Evolutionary conservation across 2,888 invertebrate species (phyloP).

Genomic region (Mantis religiosa): DNA sequence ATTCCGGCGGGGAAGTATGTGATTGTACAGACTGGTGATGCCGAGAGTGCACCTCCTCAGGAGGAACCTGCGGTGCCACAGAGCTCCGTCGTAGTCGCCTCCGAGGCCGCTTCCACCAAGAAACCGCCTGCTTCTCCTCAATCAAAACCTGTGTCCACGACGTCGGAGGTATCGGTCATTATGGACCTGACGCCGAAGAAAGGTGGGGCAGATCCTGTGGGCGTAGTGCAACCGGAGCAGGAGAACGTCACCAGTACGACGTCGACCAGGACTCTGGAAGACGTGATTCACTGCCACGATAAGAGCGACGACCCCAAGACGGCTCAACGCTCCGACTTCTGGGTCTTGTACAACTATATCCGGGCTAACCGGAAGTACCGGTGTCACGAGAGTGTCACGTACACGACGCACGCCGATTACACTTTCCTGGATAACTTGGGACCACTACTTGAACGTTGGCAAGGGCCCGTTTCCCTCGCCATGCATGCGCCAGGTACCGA

Average conservation of each 20-base stretch:
- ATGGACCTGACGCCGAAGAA: neutral
- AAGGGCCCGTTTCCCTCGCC: constrained; percentile 81
- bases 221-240: neutral
- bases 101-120: neutral
- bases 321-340: constrained; percentile 74
- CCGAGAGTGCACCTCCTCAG: neutral
- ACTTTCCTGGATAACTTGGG: constrained; percentile 86
- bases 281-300: constrained; percentile 58
- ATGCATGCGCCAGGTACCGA: constrained; percentile 84
- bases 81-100: neutral
- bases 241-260: neutral
- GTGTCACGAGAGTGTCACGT: constrained; percentile 84
- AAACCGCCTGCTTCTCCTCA: neutral
- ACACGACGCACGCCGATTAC: constrained; percentile 88
- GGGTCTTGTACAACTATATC: constrained; percentile 86
- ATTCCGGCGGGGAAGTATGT: constrained; percentile 13
- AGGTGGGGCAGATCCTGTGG: neutral
- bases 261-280: neutral
- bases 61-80: neutral
- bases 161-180: neutral
- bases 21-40: neutral
- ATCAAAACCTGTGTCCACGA: neutral
- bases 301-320: constrained; percentile 56
- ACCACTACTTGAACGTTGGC: constrained; percentile 81
- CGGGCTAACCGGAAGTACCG: constrained; percentile 57